These are phyloP conservation scores for Spodoptera picta DNA, from an alignment of 2,888 invertebrate genomes.

Conservation along the genomic window DNA sequence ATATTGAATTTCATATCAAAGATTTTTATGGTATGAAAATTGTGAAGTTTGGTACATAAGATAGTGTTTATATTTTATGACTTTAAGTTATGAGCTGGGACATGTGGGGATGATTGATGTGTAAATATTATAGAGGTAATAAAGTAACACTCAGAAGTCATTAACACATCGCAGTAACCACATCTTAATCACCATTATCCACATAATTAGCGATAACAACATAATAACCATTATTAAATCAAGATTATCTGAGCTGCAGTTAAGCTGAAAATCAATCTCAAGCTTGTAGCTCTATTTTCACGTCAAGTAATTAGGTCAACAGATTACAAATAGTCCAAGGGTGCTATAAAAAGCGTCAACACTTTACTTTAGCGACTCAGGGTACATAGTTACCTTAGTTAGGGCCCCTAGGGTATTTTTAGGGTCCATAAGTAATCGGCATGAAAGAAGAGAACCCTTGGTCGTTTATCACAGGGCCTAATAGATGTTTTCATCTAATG, in stretches of 20 bases:
- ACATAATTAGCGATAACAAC: neutral
- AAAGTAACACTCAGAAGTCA: no score
- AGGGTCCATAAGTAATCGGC: constrained; percentile 65
- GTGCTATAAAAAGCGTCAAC: constrained; percentile 49
- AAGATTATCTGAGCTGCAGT: no score
- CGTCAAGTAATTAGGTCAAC: constrained; percentile 42
- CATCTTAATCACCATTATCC: no score
- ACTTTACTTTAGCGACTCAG: constrained; percentile 47
- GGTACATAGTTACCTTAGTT: constrained; percentile 44
- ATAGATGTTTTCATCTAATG: constrained; percentile 75
- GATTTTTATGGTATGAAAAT: constrained; percentile 1
- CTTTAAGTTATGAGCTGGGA: no score
- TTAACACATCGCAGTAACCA: no score
- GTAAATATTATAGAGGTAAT: no score
- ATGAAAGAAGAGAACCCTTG: constrained; percentile 65
- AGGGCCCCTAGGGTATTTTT: constrained; percentile 54
- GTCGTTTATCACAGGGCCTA: constrained; percentile 73
- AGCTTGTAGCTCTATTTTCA: constrained; percentile 12
- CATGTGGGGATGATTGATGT: no score
- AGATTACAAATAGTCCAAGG: constrained; percentile 36
- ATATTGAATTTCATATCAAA: constrained; percentile 17
- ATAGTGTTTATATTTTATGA: no score
- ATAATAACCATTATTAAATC: neutral
- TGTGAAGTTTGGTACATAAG: neutral
- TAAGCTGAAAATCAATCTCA: constrained; percentile 10